Conservation (phyloP, 2,113 vertebrate species). For the Agapornis roseicollis region DNA sequence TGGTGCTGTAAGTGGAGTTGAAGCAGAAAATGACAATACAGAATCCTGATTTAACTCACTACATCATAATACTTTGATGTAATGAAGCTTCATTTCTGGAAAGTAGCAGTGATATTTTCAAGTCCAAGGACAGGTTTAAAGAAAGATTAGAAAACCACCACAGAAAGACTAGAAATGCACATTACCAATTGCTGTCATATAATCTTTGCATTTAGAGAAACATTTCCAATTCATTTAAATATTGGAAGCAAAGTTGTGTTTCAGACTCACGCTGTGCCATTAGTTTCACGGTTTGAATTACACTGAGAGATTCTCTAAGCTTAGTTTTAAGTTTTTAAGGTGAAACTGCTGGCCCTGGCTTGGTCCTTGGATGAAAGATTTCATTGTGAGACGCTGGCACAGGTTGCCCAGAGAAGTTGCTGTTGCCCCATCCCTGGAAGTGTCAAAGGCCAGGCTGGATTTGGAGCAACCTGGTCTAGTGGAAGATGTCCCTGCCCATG, state of each 20-base stretch:
- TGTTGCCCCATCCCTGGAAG: not conserved
- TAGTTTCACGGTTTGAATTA: not conserved
- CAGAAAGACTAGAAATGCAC: not conserved
- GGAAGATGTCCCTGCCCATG: not conserved
- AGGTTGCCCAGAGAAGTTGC: not conserved
- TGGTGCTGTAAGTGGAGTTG: not conserved
- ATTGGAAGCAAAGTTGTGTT: not conserved
- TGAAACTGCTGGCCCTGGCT: not conserved
- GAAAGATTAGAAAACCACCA: not conserved
- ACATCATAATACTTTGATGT: not conserved
- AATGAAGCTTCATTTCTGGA: not conserved
- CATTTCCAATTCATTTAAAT: not conserved
- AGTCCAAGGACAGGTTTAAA: not conserved
- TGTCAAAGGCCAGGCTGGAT: not conserved
- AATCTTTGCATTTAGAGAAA: not conserved
- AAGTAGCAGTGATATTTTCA: not conserved
- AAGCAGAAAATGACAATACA: not conserved
- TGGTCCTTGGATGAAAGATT: not conserved
- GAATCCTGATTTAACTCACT: not conserved
- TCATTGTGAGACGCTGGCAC: not conserved
- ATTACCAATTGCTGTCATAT: not conserved
- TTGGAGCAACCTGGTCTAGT: not conserved
- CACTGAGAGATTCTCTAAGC: not conserved
- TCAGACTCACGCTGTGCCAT: not conserved
- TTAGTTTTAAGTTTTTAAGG: not conserved